A percentile compares a stretch with the other conserved stretches of the same genome.
phyloP scores from a whole-genome alignment of 2,888 invertebrate genomes.

The Pheosia gnoma region DNA sequence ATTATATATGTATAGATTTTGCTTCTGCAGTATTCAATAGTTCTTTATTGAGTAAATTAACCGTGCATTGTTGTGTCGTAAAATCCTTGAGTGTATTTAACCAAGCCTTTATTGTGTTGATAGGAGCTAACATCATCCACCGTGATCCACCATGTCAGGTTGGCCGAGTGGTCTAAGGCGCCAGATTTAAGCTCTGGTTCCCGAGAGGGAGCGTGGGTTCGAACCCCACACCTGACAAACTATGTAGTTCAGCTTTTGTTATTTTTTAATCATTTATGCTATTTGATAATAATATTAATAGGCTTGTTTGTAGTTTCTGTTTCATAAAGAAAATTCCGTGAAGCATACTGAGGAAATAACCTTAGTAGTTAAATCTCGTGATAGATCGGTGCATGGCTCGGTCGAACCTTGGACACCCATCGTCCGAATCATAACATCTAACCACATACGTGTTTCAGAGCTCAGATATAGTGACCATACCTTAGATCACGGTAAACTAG shows the following conservation, averaged over 20 bases:
- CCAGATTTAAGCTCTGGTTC: slow-evolving; percentile 93
- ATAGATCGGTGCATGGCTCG: no score
- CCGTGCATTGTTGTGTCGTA: not conserved
- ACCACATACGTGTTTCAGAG: no score
- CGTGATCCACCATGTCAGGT: slow-evolving; percentile 83
- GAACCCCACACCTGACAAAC: slow-evolving; percentile 90
- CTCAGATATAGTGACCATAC: no score
- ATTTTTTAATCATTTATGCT: not conserved
- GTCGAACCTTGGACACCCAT: no score
- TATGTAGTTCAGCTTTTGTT: not conserved
- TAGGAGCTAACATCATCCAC: slow-evolving; percentile 2
- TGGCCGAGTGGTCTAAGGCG: slow-evolving; percentile 94
- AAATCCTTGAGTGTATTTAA: not conserved
- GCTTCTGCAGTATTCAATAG: not conserved
- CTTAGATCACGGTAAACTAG: no score
- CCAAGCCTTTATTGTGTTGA: not conserved
- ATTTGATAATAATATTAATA: no score
- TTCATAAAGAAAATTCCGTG: no score
- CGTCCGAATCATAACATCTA: no score
- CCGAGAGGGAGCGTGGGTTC: slow-evolving; percentile 92
- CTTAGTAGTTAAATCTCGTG: no score
- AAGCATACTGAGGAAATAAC: no score
- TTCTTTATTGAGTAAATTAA: not conserved
- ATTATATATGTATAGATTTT: not conserved
- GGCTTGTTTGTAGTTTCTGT: no score